phyloP scores from a whole-genome alignment of 2,113 vertebrate species.

The Mustelus asterias region DNA sequence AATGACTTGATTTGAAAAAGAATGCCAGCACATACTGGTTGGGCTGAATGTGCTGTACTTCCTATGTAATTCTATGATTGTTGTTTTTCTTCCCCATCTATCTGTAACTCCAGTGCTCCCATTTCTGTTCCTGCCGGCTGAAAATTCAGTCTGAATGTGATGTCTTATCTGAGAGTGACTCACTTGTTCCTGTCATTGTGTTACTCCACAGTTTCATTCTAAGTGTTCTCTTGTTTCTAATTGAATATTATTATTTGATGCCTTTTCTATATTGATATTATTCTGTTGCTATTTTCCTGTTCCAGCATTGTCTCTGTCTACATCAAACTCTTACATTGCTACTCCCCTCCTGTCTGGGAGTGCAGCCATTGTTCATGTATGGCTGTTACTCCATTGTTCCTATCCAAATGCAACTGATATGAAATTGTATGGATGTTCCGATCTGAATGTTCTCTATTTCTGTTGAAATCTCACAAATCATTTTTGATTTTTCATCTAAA shows the following conservation, averaged over 20 bases:
- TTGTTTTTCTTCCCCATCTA: neutral
- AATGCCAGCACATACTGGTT: neutral
- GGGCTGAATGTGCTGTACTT: neutral
- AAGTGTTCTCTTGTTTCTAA: neutral
- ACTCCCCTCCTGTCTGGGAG: neutral
- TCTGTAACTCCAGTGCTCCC: neutral
- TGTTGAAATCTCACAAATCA: neutral
- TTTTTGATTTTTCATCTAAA: neutral
- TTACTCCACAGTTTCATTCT: neutral
- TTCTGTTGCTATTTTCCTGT: neutral
- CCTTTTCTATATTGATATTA: neutral
- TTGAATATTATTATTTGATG: neutral
- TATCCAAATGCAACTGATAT: neutral
- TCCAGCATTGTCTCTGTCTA: neutral
- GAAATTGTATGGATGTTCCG: neutral
- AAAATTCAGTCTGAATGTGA: neutral
- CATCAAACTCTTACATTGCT: neutral
- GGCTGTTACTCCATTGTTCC: neutral
- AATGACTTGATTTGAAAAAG: neutral
- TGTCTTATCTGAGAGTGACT: neutral
- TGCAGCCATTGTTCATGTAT: neutral
- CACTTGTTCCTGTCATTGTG: neutral
- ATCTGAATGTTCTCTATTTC: neutral
- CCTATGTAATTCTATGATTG: neutral
- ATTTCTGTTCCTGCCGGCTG: neutral